These are phyloP conservation scores for Watsonalla binaria DNA, from an alignment of 2,888 invertebrate species.

Conservation along the genomic window DNA sequence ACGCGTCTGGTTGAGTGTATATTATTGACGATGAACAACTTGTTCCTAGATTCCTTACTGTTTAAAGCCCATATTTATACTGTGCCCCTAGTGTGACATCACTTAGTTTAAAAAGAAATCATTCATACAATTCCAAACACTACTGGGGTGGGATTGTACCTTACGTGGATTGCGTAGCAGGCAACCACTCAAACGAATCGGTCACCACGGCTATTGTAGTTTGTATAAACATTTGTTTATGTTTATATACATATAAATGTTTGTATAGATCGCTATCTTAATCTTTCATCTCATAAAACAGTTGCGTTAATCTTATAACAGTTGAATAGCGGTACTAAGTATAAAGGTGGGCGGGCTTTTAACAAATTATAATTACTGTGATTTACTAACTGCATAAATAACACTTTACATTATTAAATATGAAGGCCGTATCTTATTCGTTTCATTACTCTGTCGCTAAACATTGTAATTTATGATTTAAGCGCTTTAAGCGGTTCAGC, in stretches of 20 bases:
- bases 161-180: too few species aligned
- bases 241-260: background rate
- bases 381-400: constrained; percentile 61
- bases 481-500: constrained; percentile 12
- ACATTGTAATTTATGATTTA: constrained; percentile 40
- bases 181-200: too few species aligned
- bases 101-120: too few species aligned
- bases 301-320: background rate
- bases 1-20: too few species aligned
- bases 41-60: too few species aligned
- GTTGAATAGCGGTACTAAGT: constrained; percentile 26
- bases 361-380: constrained; percentile 67
- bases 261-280: background rate
- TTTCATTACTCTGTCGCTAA: constrained; percentile 48
- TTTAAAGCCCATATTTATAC: too few species aligned
- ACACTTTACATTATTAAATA: constrained; percentile 50
- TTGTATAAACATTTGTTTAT: background rate
- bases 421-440: constrained; percentile 31
- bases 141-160: too few species aligned
- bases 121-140: too few species aligned
- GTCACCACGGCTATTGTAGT: too few species aligned
- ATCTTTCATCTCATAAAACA: background rate
- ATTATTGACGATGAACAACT: too few species aligned
- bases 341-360: constrained; percentile 35
- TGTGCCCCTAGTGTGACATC: too few species aligned